Conservation (phyloP, 2,797 vertebrate genomes). For the Uromys caudimaculatus region DNA sequence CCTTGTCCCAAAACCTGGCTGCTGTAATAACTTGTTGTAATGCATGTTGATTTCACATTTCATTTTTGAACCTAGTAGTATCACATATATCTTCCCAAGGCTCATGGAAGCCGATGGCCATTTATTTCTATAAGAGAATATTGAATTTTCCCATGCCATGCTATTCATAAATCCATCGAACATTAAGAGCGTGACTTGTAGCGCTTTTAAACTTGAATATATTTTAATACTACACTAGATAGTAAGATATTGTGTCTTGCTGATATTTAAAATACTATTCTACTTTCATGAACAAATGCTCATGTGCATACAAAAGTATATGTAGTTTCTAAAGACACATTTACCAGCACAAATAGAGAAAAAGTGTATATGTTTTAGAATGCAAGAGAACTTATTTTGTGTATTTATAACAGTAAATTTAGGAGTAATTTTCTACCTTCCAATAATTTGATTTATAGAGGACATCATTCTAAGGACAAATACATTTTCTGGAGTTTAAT, state of each 20-base stretch:
- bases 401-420: background rate
- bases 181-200: background rate
- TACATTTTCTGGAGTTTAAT: background rate
- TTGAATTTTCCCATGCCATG: background rate
- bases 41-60: background rate
- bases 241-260: background rate
- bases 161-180: constrained; percentile 29
- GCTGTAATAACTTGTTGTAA: background rate
- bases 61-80: background rate
- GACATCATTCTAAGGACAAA: constrained; percentile 5
- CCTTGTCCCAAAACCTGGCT: background rate
- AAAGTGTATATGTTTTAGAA: background rate
- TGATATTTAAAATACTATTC: background rate
- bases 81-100: background rate
- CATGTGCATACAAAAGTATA: background rate
- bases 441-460: constrained; percentile 24
- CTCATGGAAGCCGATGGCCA: background rate
- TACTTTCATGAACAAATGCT: background rate
- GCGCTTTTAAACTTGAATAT: constrained; percentile 29
- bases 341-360: background rate
- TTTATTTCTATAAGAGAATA: constrained; percentile 26
- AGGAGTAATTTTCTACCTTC: constrained; percentile 18
- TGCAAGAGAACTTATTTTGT: background rate
- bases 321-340: background rate
- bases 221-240: background rate